These are phyloP conservation scores for Zoanthus solanderi DNA, from an alignment of 92 coral and sea anemone genomes.

Conservation along the genomic window DNA sequence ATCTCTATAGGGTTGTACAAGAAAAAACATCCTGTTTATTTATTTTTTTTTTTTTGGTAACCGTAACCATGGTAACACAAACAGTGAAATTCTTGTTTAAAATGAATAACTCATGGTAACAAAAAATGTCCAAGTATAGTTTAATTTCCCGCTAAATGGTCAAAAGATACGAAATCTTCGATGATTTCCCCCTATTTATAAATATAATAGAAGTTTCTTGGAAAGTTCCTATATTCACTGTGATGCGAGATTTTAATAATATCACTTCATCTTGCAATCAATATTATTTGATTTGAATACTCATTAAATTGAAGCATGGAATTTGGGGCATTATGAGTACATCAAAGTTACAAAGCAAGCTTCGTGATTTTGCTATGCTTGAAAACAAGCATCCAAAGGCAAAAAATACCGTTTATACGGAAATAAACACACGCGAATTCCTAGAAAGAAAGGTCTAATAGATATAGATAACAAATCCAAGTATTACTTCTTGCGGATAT, in stretches of 20 bases:
- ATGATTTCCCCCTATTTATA: no score
- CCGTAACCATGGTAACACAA: conserved; percentile 44
- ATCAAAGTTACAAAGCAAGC: neutral
- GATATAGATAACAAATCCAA: neutral
- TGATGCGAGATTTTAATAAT: no score
- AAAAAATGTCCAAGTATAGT: no score
- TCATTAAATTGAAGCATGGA: neutral
- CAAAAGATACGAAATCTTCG: no score
- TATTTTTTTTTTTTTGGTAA: conserved; percentile 39
- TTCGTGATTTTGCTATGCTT: neutral
- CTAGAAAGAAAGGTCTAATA: neutral
- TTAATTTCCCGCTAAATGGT: no score
- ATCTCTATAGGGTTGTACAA: conserved; percentile 37
- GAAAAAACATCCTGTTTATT: neutral
- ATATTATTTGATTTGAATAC: neutral
- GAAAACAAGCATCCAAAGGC: neutral
- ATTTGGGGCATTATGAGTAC: neutral
- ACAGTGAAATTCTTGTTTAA: no score
- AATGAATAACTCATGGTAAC: no score
- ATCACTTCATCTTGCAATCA: no score
- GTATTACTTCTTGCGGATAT: neutral
- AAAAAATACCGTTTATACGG: neutral
- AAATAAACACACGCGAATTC: neutral
- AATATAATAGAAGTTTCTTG: no score
- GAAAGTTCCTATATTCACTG: no score